These are phyloP conservation scores for Aquatica leii DNA, from an alignment of 2,888 invertebrate species.

Conservation along the genomic window DNA sequence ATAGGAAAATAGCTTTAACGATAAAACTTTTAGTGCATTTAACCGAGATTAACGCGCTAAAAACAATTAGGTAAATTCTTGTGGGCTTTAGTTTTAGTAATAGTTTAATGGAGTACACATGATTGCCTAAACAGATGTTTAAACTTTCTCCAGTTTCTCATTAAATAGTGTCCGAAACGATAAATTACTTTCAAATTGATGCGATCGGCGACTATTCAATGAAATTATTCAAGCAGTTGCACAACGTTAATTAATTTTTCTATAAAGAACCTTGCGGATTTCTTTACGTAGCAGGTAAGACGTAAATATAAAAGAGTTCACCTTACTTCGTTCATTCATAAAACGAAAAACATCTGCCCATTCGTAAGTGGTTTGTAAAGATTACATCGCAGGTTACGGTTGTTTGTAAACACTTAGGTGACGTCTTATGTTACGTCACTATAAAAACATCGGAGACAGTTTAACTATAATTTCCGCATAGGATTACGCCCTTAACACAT, in stretches of 20 bases:
- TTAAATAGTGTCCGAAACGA: constrained; percentile 42
- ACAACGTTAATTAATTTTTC: too few relatives aligned
- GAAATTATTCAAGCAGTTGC: constrained; percentile 44
- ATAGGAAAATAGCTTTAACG: too few relatives aligned
- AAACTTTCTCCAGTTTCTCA: constrained; percentile 37
- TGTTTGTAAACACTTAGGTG: constrained; percentile 33
- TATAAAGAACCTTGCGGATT: neutral
- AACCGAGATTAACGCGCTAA: constrained; percentile 3
- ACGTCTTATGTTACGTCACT: constrained; percentile 36
- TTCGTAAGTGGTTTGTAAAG: constrained; percentile 39
- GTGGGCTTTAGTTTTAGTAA: constrained; percentile 26
- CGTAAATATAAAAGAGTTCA: constrained; percentile 5
- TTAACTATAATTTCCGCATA: constrained; percentile 13
- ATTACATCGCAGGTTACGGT: constrained; percentile 38
- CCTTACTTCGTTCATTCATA: constrained; percentile 23
- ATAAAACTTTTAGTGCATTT: neutral
- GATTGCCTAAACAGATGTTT: constrained; percentile 38
- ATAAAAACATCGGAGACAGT: neutral
- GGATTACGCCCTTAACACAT: constrained; percentile 8
- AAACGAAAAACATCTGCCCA: constrained; percentile 20
- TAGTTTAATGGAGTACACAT: constrained; percentile 36
- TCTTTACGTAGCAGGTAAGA: constrained; percentile 10
- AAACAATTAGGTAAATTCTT: constrained; percentile 28
- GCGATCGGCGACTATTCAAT: constrained; percentile 40
- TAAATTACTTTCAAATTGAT: constrained; percentile 47